phyloP scores from a whole-genome alignment of 35 echinoderm and acorn worm species.

The Stichopus chloronotus region DNA sequence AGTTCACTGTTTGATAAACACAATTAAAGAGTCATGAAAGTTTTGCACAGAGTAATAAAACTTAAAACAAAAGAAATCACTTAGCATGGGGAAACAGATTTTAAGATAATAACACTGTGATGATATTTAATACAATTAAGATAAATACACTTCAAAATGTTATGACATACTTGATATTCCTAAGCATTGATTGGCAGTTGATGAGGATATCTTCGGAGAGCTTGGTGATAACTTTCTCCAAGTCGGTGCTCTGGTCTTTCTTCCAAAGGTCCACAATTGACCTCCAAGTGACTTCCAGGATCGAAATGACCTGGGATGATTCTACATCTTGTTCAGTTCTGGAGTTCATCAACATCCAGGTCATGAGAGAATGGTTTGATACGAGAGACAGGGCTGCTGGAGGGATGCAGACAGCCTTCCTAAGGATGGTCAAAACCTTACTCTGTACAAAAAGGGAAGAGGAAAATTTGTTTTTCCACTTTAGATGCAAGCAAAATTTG shows the following conservation, averaged over 20 bases:
- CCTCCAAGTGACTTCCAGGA: neutral
- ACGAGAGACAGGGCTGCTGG: slow-evolving; percentile 29
- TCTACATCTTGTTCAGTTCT: neutral
- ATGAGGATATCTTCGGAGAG: neutral
- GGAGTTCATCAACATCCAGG: neutral
- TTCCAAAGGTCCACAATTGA: slow-evolving; percentile 18
- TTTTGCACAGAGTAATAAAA: too few species aligned
- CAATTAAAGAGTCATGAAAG: too few species aligned
- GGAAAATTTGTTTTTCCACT: neutral
- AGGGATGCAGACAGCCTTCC: slow-evolving; percentile 26
- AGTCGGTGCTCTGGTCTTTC: neutral
- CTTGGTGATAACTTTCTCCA: neutral
- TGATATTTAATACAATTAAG: neutral
- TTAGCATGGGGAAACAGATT: too few species aligned
- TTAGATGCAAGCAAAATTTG: neutral
- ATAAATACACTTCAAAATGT: too few species aligned
- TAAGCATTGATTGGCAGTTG: slow-evolving; percentile 4
- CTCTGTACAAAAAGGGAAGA: neutral
- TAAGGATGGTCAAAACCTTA: neutral
- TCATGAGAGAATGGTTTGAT: slow-evolving; percentile 18
- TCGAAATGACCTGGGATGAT: neutral
- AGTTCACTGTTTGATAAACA: too few species aligned
- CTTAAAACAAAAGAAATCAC: too few species aligned
- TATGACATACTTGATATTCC: neutral
- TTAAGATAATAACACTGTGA: neutral